Evolutionary conservation across 2,797 vertebrate species (phyloP).

Genomic region (Catharus ustulatus): DNA sequence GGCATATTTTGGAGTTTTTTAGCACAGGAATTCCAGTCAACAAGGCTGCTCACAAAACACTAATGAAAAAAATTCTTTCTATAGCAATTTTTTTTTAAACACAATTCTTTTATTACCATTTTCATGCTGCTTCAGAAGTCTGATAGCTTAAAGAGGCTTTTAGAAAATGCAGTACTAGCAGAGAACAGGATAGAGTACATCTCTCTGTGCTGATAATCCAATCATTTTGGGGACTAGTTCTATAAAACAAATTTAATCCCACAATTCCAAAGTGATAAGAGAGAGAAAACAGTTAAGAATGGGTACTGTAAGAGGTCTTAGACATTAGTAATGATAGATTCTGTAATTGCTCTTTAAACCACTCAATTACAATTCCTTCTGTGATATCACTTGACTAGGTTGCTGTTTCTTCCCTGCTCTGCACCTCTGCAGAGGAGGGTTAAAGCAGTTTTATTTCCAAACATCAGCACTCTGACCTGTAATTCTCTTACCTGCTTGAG

Average conservation of each 20-base stretch:
- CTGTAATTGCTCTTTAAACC: background rate
- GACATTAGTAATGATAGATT: background rate
- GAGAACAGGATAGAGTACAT: background rate
- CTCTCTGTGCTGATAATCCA: background rate
- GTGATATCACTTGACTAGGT: background rate
- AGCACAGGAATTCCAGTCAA: constrained; percentile 23
- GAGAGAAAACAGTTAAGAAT: background rate
- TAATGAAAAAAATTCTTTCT: background rate
- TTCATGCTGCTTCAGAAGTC: background rate
- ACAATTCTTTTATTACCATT: background rate
- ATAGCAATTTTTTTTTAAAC: background rate
- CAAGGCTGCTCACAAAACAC: background rate
- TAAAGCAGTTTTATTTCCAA: background rate
- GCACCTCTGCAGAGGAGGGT: background rate
- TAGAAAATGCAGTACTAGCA: background rate
- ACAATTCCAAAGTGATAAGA: background rate
- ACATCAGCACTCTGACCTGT: background rate
- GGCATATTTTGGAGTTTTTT: constrained; percentile 45
- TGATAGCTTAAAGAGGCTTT: constrained; percentile 15
- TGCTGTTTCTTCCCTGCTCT: background rate
- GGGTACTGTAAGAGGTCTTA: background rate
- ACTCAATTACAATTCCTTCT: background rate
- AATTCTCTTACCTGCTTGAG: background rate
- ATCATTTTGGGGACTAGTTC: background rate
- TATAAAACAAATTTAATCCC: background rate